Base-by-base conservation (phyloP, 1,140 invertebrate species). In the Caerostris extrusa region DNA sequence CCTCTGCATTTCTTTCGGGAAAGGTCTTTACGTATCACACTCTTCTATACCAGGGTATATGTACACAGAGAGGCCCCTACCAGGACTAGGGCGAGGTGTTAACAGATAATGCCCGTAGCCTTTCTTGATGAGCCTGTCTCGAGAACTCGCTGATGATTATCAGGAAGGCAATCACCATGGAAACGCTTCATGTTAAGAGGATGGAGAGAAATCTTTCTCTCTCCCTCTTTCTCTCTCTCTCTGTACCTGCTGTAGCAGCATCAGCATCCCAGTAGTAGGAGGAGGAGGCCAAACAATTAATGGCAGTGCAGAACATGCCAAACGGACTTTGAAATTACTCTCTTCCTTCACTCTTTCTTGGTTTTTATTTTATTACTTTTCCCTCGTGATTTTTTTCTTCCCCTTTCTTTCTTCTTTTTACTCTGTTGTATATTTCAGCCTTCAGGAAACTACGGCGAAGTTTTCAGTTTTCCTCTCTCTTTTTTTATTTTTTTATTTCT, bases 271-370 rank as follows among this genome's bases (percentile, higher is more conserved):
- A 58, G 53, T 7, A 64, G 77, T 34, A 34, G 77, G 71, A 86
- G 61, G 82, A 92, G 91, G 50, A 85, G 83, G 56, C 82, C 53
- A 86, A 92, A 92, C 91, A 92, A 92, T 92, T 92, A 92, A 92
- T 92, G 91, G 91, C 91, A 86, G 60, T n/a, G 91, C 61, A 86
- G 83, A 85, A 90, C 71, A 90, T 81, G 89, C 89, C 89, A 90
- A 90, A 92, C 91, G 91, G 91, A 92, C 91, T 92, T 92, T 92
- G 91, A 92, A 92, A 92, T 92, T 92, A 92, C 91, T 69, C 91
- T 58, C 91, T 69, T 91, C 90, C 57, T 69, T 85, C 91, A 17
- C 82, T 86, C 64, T 69, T 57, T 19, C n/a, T 64, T 53, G 10
- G 14, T 86, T 69, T n/a, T 85, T 92, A 85, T 92, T 92, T 86